A percentile compares a stretch with the other conserved stretches of the same genome.
Conservation (phyloP, 2,797 vertebrate genomes). For the Micromesistius poutassou region DNA sequence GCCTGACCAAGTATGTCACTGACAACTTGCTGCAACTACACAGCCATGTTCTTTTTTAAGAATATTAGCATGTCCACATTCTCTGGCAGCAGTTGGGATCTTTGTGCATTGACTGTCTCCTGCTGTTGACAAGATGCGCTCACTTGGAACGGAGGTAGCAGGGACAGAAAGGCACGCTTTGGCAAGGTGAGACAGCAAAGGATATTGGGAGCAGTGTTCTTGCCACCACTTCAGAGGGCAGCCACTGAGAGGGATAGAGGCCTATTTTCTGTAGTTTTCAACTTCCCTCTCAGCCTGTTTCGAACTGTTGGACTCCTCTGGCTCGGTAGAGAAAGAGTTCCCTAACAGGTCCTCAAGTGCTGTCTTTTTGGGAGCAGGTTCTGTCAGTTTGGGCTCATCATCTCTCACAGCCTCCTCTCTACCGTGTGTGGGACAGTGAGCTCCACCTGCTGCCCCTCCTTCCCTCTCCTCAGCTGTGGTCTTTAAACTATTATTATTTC, state of each 20-base stretch:
- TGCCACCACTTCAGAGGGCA: conserved; percentile 25
- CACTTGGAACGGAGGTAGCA: conserved; percentile 17
- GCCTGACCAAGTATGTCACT: too few species aligned
- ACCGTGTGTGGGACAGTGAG: not conserved
- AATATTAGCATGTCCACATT: too few species aligned
- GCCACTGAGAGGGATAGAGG: conserved; percentile 17
- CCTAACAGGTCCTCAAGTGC: conserved; percentile 25
- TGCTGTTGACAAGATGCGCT: conserved; percentile 22
- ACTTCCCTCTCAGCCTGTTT: conserved; percentile 9
- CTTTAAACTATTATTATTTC: not conserved
- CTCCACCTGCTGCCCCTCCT: not conserved
- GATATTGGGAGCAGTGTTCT: conserved; percentile 7
- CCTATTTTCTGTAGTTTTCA: conserved; percentile 21
- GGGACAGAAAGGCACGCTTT: conserved; percentile 28
- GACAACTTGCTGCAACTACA: conserved; percentile 4
- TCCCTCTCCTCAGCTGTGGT: not conserved
- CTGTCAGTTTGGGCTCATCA: not conserved
- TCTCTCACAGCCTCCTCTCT: not conserved
- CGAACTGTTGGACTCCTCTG: conserved; percentile 10
- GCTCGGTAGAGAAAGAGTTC: conserved; percentile 16
- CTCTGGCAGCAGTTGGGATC: not conserved
- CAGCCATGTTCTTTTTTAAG: conserved; percentile 18
- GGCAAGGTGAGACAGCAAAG: conserved; percentile 12
- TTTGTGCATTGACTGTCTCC: conserved; percentile 18
- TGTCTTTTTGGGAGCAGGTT: conserved; percentile 9